Evolutionary conservation across 2,113 vertebrate species (phyloP).

Genomic region (Ploceus nigricollis): DNA sequence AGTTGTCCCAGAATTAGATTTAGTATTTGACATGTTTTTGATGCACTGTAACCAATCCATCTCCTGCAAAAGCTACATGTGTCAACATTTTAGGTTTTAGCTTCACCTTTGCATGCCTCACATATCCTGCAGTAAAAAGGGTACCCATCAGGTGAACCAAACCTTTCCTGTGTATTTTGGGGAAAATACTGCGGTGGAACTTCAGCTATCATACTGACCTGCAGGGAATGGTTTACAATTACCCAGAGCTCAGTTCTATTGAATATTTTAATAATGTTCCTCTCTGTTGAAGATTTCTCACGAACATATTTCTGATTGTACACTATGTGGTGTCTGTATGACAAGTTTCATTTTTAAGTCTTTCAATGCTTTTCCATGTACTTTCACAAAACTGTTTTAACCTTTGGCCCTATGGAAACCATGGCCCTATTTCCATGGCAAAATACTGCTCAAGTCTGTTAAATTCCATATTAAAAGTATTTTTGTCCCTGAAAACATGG

Average conservation of each 20-base stretch:
- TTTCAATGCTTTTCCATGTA: background rate
- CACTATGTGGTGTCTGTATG: background rate
- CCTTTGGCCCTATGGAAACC: background rate
- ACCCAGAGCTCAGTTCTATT: background rate
- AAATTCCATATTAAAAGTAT: background rate
- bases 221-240: background rate
- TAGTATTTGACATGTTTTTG: background rate
- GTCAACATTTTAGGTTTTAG: background rate
- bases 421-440: background rate
- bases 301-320: background rate
- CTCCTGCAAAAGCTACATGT: background rate
- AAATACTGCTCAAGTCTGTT: background rate
- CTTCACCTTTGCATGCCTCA: background rate
- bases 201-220: background rate
- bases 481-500: background rate
- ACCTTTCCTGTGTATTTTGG: background rate
- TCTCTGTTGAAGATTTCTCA: background rate
- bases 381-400: background rate
- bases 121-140: background rate
- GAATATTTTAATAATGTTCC: background rate
- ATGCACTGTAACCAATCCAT: background rate
- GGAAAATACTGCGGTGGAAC: background rate
- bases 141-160: background rate
- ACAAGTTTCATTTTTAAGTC: background rate
- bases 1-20: background rate